These are phyloP conservation scores for Dromius quadrimaculatus DNA, from an alignment of 2,888 invertebrate species.

Conservation along the genomic window DNA sequence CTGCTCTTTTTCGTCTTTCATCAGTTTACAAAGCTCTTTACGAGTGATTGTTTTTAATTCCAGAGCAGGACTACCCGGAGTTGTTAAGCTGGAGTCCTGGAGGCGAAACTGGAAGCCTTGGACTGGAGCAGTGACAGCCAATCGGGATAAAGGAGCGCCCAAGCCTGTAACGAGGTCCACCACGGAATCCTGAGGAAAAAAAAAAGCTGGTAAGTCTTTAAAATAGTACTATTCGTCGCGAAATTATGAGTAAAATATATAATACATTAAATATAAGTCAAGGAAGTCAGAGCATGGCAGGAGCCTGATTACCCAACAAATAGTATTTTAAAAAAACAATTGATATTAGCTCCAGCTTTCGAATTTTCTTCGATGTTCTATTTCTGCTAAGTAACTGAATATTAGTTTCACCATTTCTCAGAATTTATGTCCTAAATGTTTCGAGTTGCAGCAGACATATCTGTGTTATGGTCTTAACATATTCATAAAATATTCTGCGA, in stretches of 20 bases:
- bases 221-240: no score
- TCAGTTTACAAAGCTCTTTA: slow-evolving; percentile 71
- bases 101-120: slow-evolving; percentile 78
- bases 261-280: no score
- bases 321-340: no score
- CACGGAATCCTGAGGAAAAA: slow-evolving; percentile 74
- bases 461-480: no score
- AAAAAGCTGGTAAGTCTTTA: no score
- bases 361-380: no score
- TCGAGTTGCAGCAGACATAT: no score
- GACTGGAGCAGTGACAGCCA: slow-evolving; percentile 79
- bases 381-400: no score
- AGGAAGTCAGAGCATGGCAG: no score
- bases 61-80: slow-evolving; percentile 75
- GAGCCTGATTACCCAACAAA: no score
- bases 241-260: no score
- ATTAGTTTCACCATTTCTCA: background rate
- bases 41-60: slow-evolving; percentile 73
- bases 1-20: slow-evolving; percentile 71
- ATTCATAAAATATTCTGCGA: background rate
- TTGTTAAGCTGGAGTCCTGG: slow-evolving; percentile 74
- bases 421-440: background rate
- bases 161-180: slow-evolving; percentile 79
- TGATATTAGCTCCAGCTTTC: no score
- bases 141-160: slow-evolving; percentile 77